These are phyloP conservation scores for Nymphalis c-album DNA, from an alignment of 2,888 invertebrate species.

Conservation along the genomic window DNA sequence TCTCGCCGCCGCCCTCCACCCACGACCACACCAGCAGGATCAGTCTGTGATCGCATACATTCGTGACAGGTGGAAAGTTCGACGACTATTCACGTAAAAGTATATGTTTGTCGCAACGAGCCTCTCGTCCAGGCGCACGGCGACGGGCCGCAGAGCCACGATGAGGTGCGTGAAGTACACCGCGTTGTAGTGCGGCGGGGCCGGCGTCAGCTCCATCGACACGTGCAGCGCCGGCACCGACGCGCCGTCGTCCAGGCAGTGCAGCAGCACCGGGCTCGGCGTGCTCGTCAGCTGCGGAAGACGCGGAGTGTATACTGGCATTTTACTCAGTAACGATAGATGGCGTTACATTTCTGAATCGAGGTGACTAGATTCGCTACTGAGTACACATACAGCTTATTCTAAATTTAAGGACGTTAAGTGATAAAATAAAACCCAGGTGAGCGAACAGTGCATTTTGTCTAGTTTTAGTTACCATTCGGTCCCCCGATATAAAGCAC, in stretches of 20 bases:
- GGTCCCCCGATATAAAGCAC: too few relatives aligned
- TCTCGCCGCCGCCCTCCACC: constrained; percentile 63
- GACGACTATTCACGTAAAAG: too few relatives aligned
- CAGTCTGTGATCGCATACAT: constrained; percentile 76
- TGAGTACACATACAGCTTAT: too few relatives aligned
- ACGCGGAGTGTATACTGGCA: not conserved
- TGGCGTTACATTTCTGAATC: too few relatives aligned
- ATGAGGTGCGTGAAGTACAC: constrained; percentile 93
- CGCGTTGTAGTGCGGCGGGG: constrained; percentile 87
- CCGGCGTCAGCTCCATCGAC: constrained; percentile 88
- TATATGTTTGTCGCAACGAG: constrained; percentile 26
- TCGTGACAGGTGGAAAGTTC: not conserved
- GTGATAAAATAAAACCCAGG: too few relatives aligned
- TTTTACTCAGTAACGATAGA: too few relatives aligned
- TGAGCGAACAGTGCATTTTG: too few relatives aligned
- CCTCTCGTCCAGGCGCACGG: constrained; percentile 93
- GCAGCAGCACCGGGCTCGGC: constrained; percentile 91
- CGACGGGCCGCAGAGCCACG: constrained; percentile 90
- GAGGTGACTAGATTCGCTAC: too few relatives aligned
- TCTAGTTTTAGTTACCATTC: too few relatives aligned
- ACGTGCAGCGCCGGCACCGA: constrained; percentile 88
- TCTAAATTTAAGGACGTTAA: too few relatives aligned
- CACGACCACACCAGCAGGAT: constrained; percentile 68
- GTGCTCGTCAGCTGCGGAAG: constrained; percentile 88
- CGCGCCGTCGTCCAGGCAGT: constrained; percentile 82